Evolutionary conservation across 2,888 invertebrate genomes (phyloP).

Genomic region (Thecophora atra): DNA sequence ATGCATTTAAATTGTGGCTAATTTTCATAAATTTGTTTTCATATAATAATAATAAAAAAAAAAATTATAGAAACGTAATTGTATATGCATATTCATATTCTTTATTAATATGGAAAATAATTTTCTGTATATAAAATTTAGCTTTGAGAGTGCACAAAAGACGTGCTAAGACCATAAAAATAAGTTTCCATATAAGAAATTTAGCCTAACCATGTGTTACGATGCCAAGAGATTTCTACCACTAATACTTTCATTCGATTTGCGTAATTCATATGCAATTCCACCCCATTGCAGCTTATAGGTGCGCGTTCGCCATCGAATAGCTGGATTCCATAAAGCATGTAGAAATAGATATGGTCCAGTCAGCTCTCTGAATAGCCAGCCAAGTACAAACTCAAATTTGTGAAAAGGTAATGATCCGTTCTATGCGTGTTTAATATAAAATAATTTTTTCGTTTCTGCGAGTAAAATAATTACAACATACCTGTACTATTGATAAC

Average conservation of each 20-base stretch:
- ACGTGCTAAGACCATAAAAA: no score
- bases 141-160: no score
- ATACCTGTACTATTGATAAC: conserved; percentile 83
- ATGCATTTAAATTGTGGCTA: no score
- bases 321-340: conserved; percentile 87
- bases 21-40: no score
- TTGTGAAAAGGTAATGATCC: conserved; percentile 93
- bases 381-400: conserved; percentile 92
- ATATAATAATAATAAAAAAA: no score
- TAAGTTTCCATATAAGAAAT: not conserved
- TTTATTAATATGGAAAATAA: no score
- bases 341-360: conserved; percentile 89
- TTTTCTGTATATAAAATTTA: no score
- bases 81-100: no score
- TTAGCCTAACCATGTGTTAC: conserved; percentile 41
- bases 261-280: conserved; percentile 84
- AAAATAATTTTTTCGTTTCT: conserved; percentile 5
- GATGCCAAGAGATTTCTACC: conserved; percentile 45
- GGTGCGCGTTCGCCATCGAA: conserved; percentile 91
- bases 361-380: conserved; percentile 92
- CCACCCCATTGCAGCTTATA: conserved; percentile 97
- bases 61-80: no score
- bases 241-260: conserved; percentile 42
- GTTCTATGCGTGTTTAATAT: conserved; percentile 71
- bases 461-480: conserved; percentile 18